Base-by-base conservation (phyloP, 2,797 vertebrate genomes). In the Pristis pectinata region DNA sequence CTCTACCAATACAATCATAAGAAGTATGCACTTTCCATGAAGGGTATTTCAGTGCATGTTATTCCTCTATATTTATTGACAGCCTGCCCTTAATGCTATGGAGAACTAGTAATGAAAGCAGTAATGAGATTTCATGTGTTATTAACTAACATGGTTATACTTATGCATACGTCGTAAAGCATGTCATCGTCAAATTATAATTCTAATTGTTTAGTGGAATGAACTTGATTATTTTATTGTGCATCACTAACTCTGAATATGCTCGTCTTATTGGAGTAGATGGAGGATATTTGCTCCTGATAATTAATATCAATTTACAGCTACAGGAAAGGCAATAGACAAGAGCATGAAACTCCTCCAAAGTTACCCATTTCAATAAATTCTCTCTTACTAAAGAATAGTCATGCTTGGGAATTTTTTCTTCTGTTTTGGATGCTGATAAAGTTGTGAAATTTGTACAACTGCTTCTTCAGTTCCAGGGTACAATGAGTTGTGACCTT, bases 121-220 rank as follows among this genome's bases (percentile, higher is more conserved):
- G 70, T 94, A 94, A 94, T 76, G 70, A 94, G 92, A 74, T 94
- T 94, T 94, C 92, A 94, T 44, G 44, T 91, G 61, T 76, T 94
- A 94, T 94, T 94, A 94, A 94, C 92, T 94, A 74, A 56, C 13
- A 74, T 0, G 24, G 41, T 94, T 94, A 94, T 30, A 76, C 72
- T 76, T 67, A 74, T 74, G 70, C 67, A 94, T 94, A 94, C 72
- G 27, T 49, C 41, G 72, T 44, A 76, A 94, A 74, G 67, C 70
- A 72, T 74, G 70, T 53, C 67, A 70, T 93, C 70, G 13, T 94
- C 92, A 94, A 94, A 94, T 76, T 94, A 94, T 9, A 49, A 94
- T 94, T 94, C 27, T n/a, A 94, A 94, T 94, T 76, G 72, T 94
- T 94, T 94, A 53, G 92, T 94, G 92, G 34, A 94, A 53, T 94